Conservation (phyloP, 2,113 vertebrate species). For the Elephantulus edwardii region DNA sequence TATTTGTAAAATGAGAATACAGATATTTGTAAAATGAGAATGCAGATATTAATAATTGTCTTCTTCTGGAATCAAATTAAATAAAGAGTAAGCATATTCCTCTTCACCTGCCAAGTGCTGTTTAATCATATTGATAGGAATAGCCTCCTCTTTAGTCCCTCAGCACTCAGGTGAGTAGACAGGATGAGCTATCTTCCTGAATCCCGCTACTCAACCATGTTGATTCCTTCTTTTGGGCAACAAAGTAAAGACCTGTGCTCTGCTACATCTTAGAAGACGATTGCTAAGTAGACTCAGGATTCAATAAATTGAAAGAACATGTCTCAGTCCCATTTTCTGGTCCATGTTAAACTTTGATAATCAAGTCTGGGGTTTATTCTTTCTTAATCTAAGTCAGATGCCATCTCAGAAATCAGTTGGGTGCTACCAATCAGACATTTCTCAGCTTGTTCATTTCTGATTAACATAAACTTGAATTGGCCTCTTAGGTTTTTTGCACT, state of each 20-base stretch:
- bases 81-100: not conserved
- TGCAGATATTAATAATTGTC: not conserved
- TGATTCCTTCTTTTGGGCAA: not conserved
- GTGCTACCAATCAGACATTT: not conserved
- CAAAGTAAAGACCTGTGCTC: not conserved
- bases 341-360: not conserved
- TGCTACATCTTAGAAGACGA: not conserved
- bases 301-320: not conserved
- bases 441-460: not conserved
- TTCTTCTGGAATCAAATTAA: not conserved
- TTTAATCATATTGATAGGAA: constrained; percentile 7
- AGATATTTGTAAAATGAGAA: not conserved
- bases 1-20: not conserved
- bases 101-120: not conserved
- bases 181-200: not conserved
- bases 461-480: too few relatives aligned
- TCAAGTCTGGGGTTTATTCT: not conserved
- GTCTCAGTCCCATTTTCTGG: not conserved
- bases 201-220: not conserved
- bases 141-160: not conserved
- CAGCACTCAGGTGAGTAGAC: not conserved
- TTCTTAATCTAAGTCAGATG: not conserved
- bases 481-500: not conserved
- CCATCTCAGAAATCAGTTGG: not conserved
- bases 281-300: not conserved